A percentile compares a stretch with the other conserved stretches of the same genome.
Conservation (phyloP, 2,888 invertebrate species). For the Scelioninae gen. 2 region DNA sequence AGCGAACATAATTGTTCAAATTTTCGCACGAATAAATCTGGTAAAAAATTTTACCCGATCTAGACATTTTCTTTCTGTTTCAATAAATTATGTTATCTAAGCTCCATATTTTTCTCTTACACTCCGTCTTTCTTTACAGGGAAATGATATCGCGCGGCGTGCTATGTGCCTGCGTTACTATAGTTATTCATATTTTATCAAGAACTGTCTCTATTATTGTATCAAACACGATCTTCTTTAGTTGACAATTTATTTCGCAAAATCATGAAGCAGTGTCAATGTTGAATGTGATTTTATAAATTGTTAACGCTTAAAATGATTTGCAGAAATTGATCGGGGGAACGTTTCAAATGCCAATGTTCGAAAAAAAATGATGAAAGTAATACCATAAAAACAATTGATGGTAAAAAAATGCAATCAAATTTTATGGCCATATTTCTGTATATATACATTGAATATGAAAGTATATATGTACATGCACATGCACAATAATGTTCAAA, state of each 20-base stretch:
- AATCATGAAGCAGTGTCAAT: too few species aligned
- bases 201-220: conserved; percentile 10
- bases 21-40: conserved; percentile 1
- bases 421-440: too few species aligned
- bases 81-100: conserved; percentile 25
- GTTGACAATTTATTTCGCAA: not conserved
- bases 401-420: too few species aligned
- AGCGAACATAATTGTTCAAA: conserved; percentile 9
- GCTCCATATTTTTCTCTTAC: conserved; percentile 22
- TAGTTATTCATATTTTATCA: conserved; percentile 9
- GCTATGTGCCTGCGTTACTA: conserved; percentile 1
- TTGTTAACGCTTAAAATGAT: too few species aligned
- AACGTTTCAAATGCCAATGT: too few species aligned
- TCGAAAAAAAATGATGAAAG: too few species aligned
- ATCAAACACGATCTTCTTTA: conserved; percentile 1
- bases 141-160: conserved; percentile 14
- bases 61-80: conserved; percentile 11
- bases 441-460: too few species aligned
- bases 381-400: too few species aligned
- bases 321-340: too few species aligned
- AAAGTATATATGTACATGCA: too few species aligned
- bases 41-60: conserved; percentile 14
- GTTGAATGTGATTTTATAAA: too few species aligned
- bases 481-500: too few species aligned
- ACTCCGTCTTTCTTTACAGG: conserved; percentile 13